These are phyloP conservation scores for Sinocyclocheilus anophthalmus DNA, from an alignment of 2,113 vertebrate genomes.

Conservation along the genomic window DNA sequence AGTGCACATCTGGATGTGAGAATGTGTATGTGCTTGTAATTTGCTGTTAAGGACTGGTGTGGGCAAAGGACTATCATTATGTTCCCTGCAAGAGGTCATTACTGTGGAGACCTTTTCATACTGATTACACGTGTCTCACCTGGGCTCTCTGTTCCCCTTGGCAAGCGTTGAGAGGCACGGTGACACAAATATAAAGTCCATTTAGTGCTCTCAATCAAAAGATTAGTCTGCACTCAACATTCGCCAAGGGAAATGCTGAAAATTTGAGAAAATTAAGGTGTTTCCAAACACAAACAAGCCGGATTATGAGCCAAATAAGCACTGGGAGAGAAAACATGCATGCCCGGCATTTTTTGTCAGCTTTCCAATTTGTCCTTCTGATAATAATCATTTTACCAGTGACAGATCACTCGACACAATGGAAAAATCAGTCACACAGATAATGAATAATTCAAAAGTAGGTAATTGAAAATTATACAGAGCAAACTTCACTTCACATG, in stretches of 20 bases:
- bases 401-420: conserved; percentile 4
- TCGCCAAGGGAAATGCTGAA: background rate
- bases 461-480: conserved; percentile 43
- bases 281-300: conserved; percentile 19
- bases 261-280: background rate
- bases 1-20: conserved; percentile 21
- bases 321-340: background rate
- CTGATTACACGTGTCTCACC: conserved; percentile 38
- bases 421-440: conserved; percentile 14
- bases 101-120: conserved; percentile 58
- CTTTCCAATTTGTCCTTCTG: conserved; percentile 32
- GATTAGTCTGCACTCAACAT: background rate
- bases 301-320: background rate
- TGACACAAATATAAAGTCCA: conserved; percentile 5
- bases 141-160: background rate
- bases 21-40: conserved; percentile 30
- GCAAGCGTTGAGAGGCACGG: background rate
- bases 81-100: conserved; percentile 62
- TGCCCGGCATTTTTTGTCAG: background rate
- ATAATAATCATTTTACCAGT: conserved; percentile 28
- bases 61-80: conserved; percentile 41
- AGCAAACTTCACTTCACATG: conserved; percentile 18
- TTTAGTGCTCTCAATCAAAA: conserved; percentile 8
- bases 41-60: conserved; percentile 20
- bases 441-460: conserved; percentile 40